phyloP scores from a whole-genome alignment of 1,140 invertebrate genomes.

The Conopomorpha cramerella region DNA sequence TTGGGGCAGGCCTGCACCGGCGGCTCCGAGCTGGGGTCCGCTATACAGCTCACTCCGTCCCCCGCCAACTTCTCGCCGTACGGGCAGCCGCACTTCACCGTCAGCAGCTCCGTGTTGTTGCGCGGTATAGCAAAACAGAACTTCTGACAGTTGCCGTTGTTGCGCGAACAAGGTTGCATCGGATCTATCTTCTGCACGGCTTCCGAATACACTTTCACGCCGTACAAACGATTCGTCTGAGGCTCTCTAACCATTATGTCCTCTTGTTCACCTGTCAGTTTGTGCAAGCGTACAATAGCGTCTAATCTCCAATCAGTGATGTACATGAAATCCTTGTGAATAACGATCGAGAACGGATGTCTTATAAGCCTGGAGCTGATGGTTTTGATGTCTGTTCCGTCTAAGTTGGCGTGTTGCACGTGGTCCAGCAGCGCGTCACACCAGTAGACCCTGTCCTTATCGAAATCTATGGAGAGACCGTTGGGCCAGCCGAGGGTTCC shows the following conservation, averaged over 20 bases:
- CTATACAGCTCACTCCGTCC: slow-evolving; percentile 75
- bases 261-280: slow-evolving; percentile 84
- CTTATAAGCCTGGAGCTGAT: slow-evolving; percentile 87
- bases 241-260: slow-evolving; percentile 85
- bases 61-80: slow-evolving; percentile 87
- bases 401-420: slow-evolving; percentile 93
- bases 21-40: slow-evolving; percentile 85
- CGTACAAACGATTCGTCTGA: slow-evolving; percentile 88
- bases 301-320: slow-evolving; percentile 97
- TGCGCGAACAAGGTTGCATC: slow-evolving; percentile 80
- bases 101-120: slow-evolving; percentile 58
- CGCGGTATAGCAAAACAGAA: slow-evolving; percentile 89
- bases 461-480: slow-evolving; percentile 91
- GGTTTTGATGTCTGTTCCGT: slow-evolving; percentile 91
- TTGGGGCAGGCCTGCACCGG: slow-evolving; percentile 85
- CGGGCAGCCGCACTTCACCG: slow-evolving; percentile 89
- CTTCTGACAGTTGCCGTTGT: slow-evolving; percentile 92
- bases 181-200: slow-evolving; percentile 73
- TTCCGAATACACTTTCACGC: slow-evolving; percentile 88
- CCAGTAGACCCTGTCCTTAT: slow-evolving; percentile 88
- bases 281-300: slow-evolving; percentile 90
- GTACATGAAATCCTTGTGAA: slow-evolving; percentile 93
- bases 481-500: slow-evolving; percentile 96
- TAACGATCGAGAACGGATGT: slow-evolving; percentile 96
- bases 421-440: slow-evolving; percentile 94